These are phyloP conservation scores for Ranitomeya imitator DNA, from an alignment of 2,113 vertebrate genomes.

Conservation along the genomic window DNA sequence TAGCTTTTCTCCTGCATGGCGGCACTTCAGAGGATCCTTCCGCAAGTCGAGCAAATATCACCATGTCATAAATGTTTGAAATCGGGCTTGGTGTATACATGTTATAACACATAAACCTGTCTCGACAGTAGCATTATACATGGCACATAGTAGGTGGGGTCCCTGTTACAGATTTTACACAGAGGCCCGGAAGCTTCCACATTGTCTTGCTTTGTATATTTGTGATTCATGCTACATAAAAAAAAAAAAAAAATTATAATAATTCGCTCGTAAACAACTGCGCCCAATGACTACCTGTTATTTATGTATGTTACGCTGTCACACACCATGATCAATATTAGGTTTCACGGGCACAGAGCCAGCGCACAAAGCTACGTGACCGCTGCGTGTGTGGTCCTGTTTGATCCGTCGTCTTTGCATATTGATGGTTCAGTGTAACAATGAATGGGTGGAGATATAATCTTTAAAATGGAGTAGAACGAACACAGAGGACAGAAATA, in stretches of 20 bases:
- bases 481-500: background rate
- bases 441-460: conserved; percentile 15
- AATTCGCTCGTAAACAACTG: background rate
- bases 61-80: too few species aligned
- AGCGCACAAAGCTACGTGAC: conserved; percentile 1
- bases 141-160: background rate
- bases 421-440: conserved; percentile 19
- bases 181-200: background rate
- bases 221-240: background rate
- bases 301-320: background rate
- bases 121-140: background rate
- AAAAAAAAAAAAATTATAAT: background rate
- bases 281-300: background rate
- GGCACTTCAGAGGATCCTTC: too few species aligned
- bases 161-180: background rate
- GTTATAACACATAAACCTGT: background rate
- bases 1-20: background rate
- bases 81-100: too few species aligned
- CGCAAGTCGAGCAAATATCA: too few species aligned
- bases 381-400: conserved; percentile 13
- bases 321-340: conserved; percentile 1
- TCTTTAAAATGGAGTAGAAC: background rate
- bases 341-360: conserved; percentile 5
- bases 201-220: background rate
- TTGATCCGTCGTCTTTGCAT: background rate